A percentile compares a stretch with the other conserved stretches of the same genome.
These are phyloP conservation scores for Cichladusa arquata DNA, from an alignment of 2,113 vertebrate genomes.

Conservation along the genomic window DNA sequence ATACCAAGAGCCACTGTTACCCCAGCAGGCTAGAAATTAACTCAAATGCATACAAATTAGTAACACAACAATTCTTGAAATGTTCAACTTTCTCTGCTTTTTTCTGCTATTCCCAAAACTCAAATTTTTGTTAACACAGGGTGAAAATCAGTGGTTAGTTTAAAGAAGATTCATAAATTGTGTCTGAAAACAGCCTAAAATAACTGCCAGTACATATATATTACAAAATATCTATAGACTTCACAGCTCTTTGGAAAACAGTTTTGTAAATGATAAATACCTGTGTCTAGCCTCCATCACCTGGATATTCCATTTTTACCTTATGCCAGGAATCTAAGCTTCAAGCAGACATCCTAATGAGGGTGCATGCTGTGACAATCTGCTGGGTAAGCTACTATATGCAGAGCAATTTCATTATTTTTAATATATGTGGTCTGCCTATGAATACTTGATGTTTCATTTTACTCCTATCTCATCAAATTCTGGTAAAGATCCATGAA, in stretches of 20 bases:
- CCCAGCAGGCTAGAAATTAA: neutral
- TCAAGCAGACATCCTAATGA: constrained; percentile 74
- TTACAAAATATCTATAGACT: constrained; percentile 6
- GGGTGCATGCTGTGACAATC: constrained; percentile 73
- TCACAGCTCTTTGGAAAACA: constrained; percentile 43
- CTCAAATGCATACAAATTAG: neutral
- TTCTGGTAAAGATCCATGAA: constrained; percentile 45
- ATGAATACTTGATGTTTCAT: constrained; percentile 54
- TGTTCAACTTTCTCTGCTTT: neutral
- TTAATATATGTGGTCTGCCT: constrained; percentile 56
- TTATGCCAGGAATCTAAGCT: constrained; percentile 61
- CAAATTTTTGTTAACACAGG: neutral
- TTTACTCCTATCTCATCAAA: constrained; percentile 60
- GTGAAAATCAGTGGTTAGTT: neutral
- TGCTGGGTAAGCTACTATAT: constrained; percentile 71
- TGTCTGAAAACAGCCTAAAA: neutral
- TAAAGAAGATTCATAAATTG: neutral
- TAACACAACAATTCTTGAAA: neutral
- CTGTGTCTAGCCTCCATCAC: constrained; percentile 43
- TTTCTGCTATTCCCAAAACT: neutral
- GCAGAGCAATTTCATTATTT: constrained; percentile 74
- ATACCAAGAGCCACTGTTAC: neutral
- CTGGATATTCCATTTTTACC: constrained; percentile 58
- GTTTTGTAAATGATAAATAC: constrained; percentile 69
- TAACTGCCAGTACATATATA: neutral